phyloP scores from a whole-genome alignment of 2,888 invertebrate genomes.

The Eristalinus aeneus region DNA sequence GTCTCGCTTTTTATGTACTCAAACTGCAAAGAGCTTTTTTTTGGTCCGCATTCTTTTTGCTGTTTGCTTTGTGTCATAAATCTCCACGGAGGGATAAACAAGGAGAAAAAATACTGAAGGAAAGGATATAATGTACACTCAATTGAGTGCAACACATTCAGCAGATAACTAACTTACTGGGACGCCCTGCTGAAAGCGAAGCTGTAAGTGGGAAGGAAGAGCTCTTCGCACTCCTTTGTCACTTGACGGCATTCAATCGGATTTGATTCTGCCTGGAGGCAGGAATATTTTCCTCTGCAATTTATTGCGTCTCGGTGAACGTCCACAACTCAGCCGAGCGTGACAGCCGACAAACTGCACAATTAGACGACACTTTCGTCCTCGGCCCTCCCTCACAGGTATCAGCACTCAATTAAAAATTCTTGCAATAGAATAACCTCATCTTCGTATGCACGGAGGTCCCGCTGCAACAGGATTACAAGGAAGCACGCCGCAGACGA shows the following conservation, averaged over 20 bases:
- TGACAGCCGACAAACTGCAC: background rate
- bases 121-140: conserved; percentile 50
- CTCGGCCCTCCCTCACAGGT: background rate
- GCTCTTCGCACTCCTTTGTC: background rate
- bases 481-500: background rate
- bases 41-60: background rate
- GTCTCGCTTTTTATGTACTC: background rate
- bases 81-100: conserved; percentile 50
- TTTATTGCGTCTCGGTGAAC: conserved; percentile 12
- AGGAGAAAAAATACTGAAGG: conserved; percentile 7
- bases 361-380: background rate
- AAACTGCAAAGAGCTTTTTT: conserved; percentile 31
- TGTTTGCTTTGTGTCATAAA: conserved; percentile 42
- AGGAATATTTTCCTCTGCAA: conserved; percentile 30
- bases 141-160: conserved; percentile 68
- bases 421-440: conserved; percentile 28
- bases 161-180: conserved; percentile 59
- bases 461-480: background rate
- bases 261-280: conserved; percentile 19
- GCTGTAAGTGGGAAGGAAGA: background rate
- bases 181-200: conserved; percentile 2
- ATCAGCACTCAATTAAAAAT: conserved; percentile 53
- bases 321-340: background rate
- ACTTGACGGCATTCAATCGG: conserved; percentile 29
- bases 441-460: background rate